A percentile compares a stretch with the other conserved stretches of the same genome.
These are phyloP conservation scores for Gymnoscopelus braueri DNA, from an alignment of 2,797 vertebrate genomes.

Conservation along the genomic window DNA sequence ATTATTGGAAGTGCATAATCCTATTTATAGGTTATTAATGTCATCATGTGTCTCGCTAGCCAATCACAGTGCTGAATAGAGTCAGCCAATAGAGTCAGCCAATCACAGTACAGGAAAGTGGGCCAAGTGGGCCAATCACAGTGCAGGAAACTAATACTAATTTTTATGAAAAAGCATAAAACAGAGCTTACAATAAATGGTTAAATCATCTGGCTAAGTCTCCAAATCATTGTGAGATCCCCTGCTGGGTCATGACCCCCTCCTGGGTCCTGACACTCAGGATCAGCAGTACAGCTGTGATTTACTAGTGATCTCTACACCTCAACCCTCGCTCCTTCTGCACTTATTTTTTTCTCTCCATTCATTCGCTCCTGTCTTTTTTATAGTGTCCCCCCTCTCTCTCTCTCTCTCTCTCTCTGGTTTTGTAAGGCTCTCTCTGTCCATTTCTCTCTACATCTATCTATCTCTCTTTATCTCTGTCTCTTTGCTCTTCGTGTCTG, in stretches of 20 bases:
- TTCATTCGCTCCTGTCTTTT: not conserved
- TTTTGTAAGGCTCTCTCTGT: constrained; percentile 37
- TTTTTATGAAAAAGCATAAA: no score
- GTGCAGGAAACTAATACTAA: no score
- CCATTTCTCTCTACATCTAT: constrained; percentile 45
- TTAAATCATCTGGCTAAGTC: constrained; percentile 38
- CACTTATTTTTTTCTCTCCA: constrained; percentile 2
- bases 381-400: not conserved
- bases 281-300: constrained; percentile 36
- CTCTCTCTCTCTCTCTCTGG: constrained; percentile 29
- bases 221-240: constrained; percentile 27
- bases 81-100: no score
- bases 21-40: no score
- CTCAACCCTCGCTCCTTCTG: constrained; percentile 11
- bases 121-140: no score
- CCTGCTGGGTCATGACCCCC: not conserved
- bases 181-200: no score
- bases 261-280: constrained; percentile 11
- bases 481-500: constrained; percentile 71
- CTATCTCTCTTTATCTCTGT: constrained; percentile 64
- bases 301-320: constrained; percentile 22
- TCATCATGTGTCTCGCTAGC: no score
- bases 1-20: no score
- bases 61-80: no score
- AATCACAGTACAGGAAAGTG: no score